phyloP scores from a whole-genome alignment of 2,888 invertebrate species.

The Hirtodrosophila cameraria region DNA sequence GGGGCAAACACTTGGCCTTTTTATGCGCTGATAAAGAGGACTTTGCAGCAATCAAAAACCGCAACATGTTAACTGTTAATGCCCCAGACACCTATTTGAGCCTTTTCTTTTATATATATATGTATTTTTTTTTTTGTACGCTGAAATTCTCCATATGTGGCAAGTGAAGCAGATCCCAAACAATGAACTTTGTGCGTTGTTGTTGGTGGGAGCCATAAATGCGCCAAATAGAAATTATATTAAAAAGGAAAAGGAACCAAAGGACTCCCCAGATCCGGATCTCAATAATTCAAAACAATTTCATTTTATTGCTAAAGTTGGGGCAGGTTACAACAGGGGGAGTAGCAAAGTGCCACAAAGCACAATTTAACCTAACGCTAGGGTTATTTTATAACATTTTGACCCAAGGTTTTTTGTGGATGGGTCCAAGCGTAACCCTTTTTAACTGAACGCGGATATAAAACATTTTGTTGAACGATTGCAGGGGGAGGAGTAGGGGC shows the following conservation, averaged over 20 bases:
- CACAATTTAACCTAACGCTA: conserved; percentile 69
- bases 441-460: conserved; percentile 53
- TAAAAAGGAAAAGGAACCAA: conserved; percentile 40
- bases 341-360: conserved; percentile 37
- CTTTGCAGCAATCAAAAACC: conserved; percentile 71
- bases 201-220: too few relatives aligned
- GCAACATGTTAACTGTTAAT: conserved; percentile 78
- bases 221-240: conserved; percentile 74
- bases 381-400: conserved; percentile 42
- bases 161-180: conserved; percentile 17
- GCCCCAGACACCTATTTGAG: conserved; percentile 73
- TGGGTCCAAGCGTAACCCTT: conserved; percentile 41
- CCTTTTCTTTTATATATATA: too few relatives aligned
- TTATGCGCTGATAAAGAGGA: conserved; percentile 64
- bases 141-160: conserved; percentile 33
- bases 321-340: conserved; percentile 26
- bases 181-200: conserved; percentile 41
- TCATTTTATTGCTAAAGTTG: conserved; percentile 69
- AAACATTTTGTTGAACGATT: conserved; percentile 49
- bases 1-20: conserved; percentile 43
- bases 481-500: not conserved
- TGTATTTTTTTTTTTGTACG: conserved; percentile 20
- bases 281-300: conserved; percentile 81
- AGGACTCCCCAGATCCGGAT: conserved; percentile 52
- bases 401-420: conserved; percentile 41